These are phyloP conservation scores for Gibbula magus DNA, from an alignment of 2,888 invertebrate species.

Conservation along the genomic window DNA sequence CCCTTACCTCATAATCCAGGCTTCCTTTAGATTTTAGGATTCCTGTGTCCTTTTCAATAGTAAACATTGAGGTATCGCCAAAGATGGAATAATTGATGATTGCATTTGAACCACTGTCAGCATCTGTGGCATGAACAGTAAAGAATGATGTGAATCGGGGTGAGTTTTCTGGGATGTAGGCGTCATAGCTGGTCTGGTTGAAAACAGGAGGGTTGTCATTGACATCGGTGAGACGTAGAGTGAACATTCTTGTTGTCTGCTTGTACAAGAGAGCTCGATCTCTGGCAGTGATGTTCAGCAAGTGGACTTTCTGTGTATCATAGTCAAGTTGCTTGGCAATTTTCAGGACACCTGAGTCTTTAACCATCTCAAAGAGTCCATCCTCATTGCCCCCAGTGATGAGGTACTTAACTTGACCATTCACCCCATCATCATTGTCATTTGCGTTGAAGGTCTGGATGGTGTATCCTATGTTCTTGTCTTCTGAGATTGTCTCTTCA, in stretches of 20 bases:
- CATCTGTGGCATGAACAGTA: constrained; percentile 85
- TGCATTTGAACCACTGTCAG: constrained; percentile 91
- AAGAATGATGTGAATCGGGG: constrained; percentile 81
- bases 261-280: constrained; percentile 89
- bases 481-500: constrained; percentile 93
- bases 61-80: constrained; percentile 82
- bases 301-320: constrained; percentile 89
- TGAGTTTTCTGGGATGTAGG: constrained; percentile 88
- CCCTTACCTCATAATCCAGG: constrained; percentile 92
- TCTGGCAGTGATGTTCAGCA: constrained; percentile 89
- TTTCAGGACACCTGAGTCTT: constrained; percentile 85
- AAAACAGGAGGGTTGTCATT: constrained; percentile 91
- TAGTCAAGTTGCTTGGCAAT: constrained; percentile 89
- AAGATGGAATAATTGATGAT: constrained; percentile 88
- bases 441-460: constrained; percentile 88
- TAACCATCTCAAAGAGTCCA: constrained; percentile 87
- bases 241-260: constrained; percentile 86
- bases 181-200: constrained; percentile 85
- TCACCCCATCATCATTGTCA: constrained; percentile 90
- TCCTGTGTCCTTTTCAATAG: constrained; percentile 86
- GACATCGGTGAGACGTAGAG: constrained; percentile 91
- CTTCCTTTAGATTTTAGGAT: constrained; percentile 84
- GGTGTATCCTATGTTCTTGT: constrained; percentile 89
- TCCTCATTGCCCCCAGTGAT: constrained; percentile 82
- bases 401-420: constrained; percentile 88